phyloP scores from a whole-genome alignment of 2,888 invertebrate genomes.

The Ectropis crepuscularia region DNA sequence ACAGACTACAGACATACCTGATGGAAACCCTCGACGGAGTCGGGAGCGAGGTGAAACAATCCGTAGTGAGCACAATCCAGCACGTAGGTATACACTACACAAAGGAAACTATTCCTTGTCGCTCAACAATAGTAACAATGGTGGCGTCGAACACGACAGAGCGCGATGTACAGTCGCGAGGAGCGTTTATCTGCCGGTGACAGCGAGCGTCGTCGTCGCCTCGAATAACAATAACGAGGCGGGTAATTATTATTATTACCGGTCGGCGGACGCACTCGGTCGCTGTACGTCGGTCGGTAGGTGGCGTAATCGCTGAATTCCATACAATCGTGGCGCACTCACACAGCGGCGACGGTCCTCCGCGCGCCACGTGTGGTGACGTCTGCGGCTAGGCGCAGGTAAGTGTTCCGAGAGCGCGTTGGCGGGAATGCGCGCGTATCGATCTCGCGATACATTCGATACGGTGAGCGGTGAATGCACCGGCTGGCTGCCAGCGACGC shows the following conservation, averaged over 20 bases:
- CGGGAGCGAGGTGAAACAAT: slow-evolving; percentile 53
- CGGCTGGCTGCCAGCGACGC: slow-evolving; percentile 57
- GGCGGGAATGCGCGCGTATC: slow-evolving; percentile 66
- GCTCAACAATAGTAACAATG: slow-evolving; percentile 58
- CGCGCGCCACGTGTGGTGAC: slow-evolving; percentile 74
- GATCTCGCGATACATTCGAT: slow-evolving; percentile 80
- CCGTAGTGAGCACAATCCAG: slow-evolving; percentile 57
- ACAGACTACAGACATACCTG: slow-evolving; percentile 57
- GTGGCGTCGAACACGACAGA: slow-evolving; percentile 49
- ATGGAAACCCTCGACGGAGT: slow-evolving; percentile 52
- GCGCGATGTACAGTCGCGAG: slow-evolving; percentile 56
- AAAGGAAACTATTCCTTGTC: slow-evolving; percentile 57
- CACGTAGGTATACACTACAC: slow-evolving; percentile 55
- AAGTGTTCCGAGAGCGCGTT: slow-evolving; percentile 52
- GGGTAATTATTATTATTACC: slow-evolving; percentile 76
- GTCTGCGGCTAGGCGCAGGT: slow-evolving; percentile 64
- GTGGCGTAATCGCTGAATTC: slow-evolving; percentile 78
- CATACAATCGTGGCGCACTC: slow-evolving; percentile 66
- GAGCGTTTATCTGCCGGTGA: slow-evolving; percentile 68
- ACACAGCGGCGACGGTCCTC: slow-evolving; percentile 53
- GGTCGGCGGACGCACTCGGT: slow-evolving; percentile 60
- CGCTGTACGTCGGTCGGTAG: slow-evolving; percentile 53
- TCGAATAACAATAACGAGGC: slow-evolving; percentile 72
- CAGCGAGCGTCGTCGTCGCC: slow-evolving; percentile 59
- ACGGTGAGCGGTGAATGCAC: slow-evolving; percentile 78